phyloP scores from a whole-genome alignment of 1,140 invertebrate species.

The Drosophila pectinifera region DNA sequence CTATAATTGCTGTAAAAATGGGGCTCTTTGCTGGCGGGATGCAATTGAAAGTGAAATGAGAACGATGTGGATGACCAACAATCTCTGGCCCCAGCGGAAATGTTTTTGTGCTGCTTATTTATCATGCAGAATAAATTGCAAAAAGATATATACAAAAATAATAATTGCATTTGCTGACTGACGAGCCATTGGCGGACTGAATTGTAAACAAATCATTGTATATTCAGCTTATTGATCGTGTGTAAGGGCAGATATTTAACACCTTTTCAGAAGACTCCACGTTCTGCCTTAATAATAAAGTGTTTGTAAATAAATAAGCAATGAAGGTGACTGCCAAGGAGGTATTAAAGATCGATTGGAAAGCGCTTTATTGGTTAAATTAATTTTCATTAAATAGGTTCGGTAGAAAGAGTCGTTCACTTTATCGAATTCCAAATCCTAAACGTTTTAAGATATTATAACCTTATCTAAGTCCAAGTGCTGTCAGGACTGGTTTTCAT shows the following conservation, averaged over 20 bases:
- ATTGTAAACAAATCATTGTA: conserved; percentile 21
- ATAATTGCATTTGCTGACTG: conserved; percentile 43
- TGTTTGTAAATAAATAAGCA: not conserved
- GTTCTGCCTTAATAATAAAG: not conserved
- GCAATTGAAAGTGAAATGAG: conserved; percentile 74
- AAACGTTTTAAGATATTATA: not conserved
- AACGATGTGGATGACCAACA: conserved; percentile 20
- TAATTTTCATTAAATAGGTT: not conserved
- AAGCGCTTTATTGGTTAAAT: not conserved
- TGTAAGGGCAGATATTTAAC: not conserved
- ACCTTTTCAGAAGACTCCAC: not conserved
- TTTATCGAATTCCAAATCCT: conserved; percentile 2
- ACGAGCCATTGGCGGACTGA: conserved; percentile 20
- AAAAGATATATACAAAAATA: conserved; percentile 36
- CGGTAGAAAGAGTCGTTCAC: not conserved
- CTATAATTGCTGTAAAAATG: conserved; percentile 35
- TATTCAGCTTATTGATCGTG: conserved; percentile 4
- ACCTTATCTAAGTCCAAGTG: not conserved
- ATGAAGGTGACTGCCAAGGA: not conserved
- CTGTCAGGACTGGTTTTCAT: not conserved
- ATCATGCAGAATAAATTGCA: conserved; percentile 43
- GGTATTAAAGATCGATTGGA: not conserved
- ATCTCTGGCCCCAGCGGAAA: conserved; percentile 61
- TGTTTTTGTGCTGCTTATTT: conserved; percentile 61
- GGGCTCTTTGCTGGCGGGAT: conserved; percentile 32